Conservation (phyloP, 35 echinoderm and acorn worm genomes). For the Lytechinus pictus region DNA sequence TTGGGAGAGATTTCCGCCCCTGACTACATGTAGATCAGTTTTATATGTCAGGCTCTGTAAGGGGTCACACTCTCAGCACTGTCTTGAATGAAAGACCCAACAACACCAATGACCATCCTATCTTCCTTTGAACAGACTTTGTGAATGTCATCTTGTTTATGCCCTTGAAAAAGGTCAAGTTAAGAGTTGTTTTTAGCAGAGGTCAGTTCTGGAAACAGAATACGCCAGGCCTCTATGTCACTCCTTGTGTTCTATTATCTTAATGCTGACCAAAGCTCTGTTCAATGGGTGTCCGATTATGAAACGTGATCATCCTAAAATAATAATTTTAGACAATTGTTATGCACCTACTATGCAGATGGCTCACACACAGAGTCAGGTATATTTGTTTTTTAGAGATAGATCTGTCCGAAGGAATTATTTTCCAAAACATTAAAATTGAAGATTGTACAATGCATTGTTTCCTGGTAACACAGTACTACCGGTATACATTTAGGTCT, state of each 20-base stretch:
- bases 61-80: not conserved
- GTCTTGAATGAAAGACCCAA: not conserved
- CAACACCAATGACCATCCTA: not conserved
- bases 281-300: not conserved
- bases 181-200: not conserved
- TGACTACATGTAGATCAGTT: not conserved
- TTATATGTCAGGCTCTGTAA: not conserved
- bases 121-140: not conserved
- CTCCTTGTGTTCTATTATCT: not conserved
- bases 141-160: not conserved
- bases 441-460: no score
- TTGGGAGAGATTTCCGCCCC: no score
- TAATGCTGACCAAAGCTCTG: not conserved
- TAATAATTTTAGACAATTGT: constrained; percentile 9
- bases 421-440: not conserved
- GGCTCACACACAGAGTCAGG: not conserved
- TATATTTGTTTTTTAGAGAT: not conserved
- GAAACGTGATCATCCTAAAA: not conserved
- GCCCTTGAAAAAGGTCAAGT: not conserved
- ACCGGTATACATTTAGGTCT: no score
- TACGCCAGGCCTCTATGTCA: not conserved
- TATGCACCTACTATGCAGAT: not conserved
- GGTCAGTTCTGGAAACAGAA: not conserved
- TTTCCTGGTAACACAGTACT: no score
- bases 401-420: not conserved